Evolutionary conservation across 2,113 vertebrate species (phyloP).

Genomic region (Burhinus oedicnemus): DNA sequence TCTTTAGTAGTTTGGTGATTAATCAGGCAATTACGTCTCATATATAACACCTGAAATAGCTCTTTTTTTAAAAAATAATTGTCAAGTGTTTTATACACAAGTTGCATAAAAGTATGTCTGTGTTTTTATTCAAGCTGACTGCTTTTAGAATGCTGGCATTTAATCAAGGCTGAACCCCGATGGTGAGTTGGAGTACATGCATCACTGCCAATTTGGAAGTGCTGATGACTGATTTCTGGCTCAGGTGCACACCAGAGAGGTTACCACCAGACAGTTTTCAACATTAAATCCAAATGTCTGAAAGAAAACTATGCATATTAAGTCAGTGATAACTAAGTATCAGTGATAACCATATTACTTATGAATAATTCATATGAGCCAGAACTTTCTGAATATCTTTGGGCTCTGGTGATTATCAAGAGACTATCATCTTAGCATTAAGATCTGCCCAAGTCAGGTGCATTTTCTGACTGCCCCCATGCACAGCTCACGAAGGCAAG

Average conservation of each 20-base stretch:
- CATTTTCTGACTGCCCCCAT: neutral
- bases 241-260: neutral
- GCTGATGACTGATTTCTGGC: constrained; percentile 45
- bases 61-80: neutral
- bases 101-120: neutral
- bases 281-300: neutral
- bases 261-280: neutral
- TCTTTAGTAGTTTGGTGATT: neutral
- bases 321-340: neutral
- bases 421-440: neutral
- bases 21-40: neutral
- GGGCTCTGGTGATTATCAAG: neutral
- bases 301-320: constrained; percentile 17
- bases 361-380: neutral
- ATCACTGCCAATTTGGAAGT: neutral
- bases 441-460: neutral
- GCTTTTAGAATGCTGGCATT: neutral
- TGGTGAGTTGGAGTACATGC: neutral
- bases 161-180: neutral
- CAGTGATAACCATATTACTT: neutral
- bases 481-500: neutral
- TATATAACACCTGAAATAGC: neutral
- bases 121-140: neutral
- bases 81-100: neutral
- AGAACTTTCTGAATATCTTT: neutral